Conservation (phyloP, 2,888 invertebrate species). For the Oligia fasciuncula region DNA sequence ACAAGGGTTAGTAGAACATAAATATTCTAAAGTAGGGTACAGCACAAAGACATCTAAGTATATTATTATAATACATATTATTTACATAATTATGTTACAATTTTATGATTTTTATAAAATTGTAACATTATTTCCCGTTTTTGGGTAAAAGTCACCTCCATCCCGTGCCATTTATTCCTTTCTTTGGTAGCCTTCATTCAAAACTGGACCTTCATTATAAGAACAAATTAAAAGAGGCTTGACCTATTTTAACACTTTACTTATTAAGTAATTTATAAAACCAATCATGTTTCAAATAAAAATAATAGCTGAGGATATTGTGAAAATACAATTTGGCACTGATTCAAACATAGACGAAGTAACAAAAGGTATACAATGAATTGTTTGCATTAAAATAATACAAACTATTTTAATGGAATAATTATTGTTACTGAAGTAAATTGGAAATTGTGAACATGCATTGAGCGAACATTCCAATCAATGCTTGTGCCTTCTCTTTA, state of each 20-base stretch:
- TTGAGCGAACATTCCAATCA: neutral
- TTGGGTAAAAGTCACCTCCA: neutral
- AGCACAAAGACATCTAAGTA: too few species aligned
- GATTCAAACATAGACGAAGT: slow-evolving; percentile 63
- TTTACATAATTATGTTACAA: too few species aligned
- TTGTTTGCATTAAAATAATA: slow-evolving; percentile 50
- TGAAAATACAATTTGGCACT: slow-evolving; percentile 65
- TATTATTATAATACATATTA: too few species aligned
- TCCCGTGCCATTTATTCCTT: neutral
- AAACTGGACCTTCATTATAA: neutral
- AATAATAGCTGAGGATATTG: slow-evolving; percentile 55
- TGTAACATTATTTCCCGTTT: neutral
- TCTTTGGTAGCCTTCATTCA: neutral
- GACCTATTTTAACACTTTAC: neutral
- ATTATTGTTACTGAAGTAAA: slow-evolving; percentile 34
- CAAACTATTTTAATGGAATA: slow-evolving; percentile 52
- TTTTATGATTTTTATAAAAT: too few species aligned
- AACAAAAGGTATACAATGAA: slow-evolving; percentile 56
- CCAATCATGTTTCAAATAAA: slow-evolving; percentile 43
- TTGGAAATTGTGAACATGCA: neutral
- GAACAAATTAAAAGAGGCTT: neutral
- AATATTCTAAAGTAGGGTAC: too few species aligned
- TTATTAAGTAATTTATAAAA: too few species aligned
- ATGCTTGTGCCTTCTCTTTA: too few species aligned
- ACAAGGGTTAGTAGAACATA: too few species aligned